phyloP scores from a whole-genome alignment of 2,797 vertebrate genomes.

The Cossypha caffra region DNA sequence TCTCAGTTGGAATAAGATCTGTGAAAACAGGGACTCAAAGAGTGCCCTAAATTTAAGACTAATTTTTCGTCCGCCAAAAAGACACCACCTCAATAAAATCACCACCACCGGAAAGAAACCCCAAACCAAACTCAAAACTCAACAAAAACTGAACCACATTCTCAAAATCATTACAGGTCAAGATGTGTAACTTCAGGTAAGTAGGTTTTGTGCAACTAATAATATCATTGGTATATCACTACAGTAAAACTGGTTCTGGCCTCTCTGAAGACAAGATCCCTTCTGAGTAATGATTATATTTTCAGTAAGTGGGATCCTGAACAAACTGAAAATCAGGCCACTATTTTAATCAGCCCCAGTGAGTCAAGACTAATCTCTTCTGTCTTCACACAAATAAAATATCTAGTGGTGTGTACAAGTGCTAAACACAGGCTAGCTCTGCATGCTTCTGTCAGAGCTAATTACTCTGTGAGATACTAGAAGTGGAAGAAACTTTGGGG shows the following conservation, averaged over 20 bases:
- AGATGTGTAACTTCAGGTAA: background rate
- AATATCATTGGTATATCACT: background rate
- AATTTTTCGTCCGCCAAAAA: background rate
- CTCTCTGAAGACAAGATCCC: background rate
- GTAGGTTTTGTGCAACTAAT: background rate
- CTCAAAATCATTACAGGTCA: background rate
- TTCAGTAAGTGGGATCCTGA: background rate
- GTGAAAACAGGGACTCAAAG: background rate
- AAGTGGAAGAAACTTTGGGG: constrained; percentile 21
- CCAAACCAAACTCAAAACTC: background rate
- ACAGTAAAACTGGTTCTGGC: background rate
- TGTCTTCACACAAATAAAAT: background rate
- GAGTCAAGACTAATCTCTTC: background rate
- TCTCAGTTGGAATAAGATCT: background rate
- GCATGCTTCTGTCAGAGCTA: background rate
- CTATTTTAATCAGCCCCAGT: background rate
- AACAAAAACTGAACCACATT: background rate
- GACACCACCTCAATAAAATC: background rate
- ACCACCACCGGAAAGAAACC: background rate
- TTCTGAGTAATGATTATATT: background rate
- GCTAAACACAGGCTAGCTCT: background rate
- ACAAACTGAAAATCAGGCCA: background rate
- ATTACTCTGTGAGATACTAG: background rate
- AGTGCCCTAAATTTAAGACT: background rate
- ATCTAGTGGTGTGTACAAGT: background rate